phyloP scores from a whole-genome alignment of 1,140 invertebrate species.

The Microplitis mediator region DNA sequence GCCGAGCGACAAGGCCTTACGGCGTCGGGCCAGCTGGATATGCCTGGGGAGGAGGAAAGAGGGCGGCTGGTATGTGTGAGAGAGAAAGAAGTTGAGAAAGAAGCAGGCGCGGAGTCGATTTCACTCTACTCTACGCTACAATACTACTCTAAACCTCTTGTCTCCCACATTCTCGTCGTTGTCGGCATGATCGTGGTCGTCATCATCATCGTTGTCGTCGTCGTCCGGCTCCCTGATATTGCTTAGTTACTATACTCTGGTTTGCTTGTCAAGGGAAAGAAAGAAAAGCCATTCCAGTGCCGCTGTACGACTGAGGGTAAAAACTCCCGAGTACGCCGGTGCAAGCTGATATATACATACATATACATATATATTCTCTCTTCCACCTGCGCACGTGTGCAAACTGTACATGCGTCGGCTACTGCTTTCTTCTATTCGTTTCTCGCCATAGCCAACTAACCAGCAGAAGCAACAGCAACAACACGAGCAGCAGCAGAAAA shows the following conservation, averaged over 20 bases:
- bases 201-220: background rate
- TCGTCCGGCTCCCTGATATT: background rate
- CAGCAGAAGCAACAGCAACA: too few relatives aligned
- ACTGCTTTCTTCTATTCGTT: constrained; percentile 16
- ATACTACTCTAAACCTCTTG: background rate
- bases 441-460: background rate
- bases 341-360: constrained; percentile 1
- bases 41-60: background rate
- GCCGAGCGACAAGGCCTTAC: constrained; percentile 51
- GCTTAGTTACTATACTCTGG: background rate
- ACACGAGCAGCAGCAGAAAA: too few relatives aligned
- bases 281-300: constrained; percentile 2
- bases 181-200: background rate
- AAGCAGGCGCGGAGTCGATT: background rate
- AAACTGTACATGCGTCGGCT: constrained; percentile 41
- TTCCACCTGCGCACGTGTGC: constrained; percentile 49
- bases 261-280: constrained; percentile 4
- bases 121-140: background rate
- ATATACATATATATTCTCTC: constrained; percentile 6
- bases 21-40: constrained; percentile 47
- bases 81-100: background rate
- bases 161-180: constrained; percentile 4
- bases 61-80: background rate
- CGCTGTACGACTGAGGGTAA: constrained; percentile 20
- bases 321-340: constrained; percentile 9